phyloP scores from a whole-genome alignment of 2,113 vertebrate species.

The Hippocampus guttulatus region DNA sequence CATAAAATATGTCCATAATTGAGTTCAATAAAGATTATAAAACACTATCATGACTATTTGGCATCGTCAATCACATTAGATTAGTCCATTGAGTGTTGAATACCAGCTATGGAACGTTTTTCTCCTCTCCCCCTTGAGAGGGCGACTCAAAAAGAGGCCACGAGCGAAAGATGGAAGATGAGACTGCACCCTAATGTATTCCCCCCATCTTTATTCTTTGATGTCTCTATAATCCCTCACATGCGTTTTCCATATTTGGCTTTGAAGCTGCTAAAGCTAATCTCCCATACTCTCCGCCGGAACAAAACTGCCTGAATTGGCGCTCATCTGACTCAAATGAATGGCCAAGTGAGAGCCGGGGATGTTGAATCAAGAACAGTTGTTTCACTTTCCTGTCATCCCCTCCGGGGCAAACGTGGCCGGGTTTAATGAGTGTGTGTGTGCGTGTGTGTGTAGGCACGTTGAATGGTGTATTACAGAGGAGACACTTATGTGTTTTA shows the following conservation, averaged over 20 bases:
- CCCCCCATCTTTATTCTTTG: constrained; percentile 51
- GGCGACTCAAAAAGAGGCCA: not conserved
- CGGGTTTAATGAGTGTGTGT: not conserved
- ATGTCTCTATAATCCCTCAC: constrained; percentile 65
- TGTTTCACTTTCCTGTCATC: constrained; percentile 2
- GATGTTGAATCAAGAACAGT: not conserved
- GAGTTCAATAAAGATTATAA: not conserved
- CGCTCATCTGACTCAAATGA: constrained; percentile 38
- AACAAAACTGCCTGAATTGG: constrained; percentile 55
- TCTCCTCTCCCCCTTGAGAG: not conserved
- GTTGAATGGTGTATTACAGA: constrained; percentile 27
- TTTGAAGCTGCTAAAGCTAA: constrained; percentile 58
- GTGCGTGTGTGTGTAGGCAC: constrained; percentile 2
- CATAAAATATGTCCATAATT: not conserved
- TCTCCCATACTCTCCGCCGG: constrained; percentile 50
- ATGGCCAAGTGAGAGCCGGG: constrained; percentile 21
- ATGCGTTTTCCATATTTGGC: constrained; percentile 59
- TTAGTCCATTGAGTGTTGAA: not conserved
- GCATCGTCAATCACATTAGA: not conserved
- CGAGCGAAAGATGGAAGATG: constrained; percentile 32
- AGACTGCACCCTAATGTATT: constrained; percentile 29
- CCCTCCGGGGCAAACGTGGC: not conserved
- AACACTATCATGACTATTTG: not conserved
- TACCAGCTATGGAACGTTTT: not conserved
- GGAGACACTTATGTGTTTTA: constrained; percentile 26